Conservation (phyloP, 2,888 invertebrate species). For the Acholoe squamosa region DNA sequence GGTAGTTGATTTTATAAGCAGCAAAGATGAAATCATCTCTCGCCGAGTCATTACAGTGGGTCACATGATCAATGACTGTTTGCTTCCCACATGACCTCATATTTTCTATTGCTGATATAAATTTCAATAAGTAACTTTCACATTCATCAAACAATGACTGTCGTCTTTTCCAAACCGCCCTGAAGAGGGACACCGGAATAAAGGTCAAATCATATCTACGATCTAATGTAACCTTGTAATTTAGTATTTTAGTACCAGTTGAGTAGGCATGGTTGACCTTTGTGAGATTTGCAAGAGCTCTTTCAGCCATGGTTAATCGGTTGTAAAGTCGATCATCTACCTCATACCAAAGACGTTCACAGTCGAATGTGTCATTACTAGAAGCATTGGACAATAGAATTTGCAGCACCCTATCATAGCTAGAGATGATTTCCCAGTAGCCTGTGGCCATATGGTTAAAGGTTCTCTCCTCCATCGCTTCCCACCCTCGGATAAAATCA, state of each 20-base stretch:
- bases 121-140: not conserved
- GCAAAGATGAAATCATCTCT: not conserved
- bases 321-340: constrained; percentile 12
- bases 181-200: constrained; percentile 39
- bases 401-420: not conserved
- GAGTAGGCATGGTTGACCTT: constrained; percentile 53
- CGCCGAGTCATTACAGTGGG: too few species aligned
- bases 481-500: constrained; percentile 65
- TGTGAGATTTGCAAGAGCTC: constrained; percentile 56
- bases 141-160: not conserved
- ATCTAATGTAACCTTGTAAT: constrained; percentile 27
- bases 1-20: constrained; percentile 9
- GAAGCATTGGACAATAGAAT: too few species aligned
- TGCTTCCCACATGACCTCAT: constrained; percentile 29
- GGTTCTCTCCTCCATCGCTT: constrained; percentile 60
- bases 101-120: not conserved
- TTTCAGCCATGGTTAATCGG: not conserved
- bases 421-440: constrained; percentile 39
- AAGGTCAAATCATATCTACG: constrained; percentile 64
- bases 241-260: constrained; percentile 59
- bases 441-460: constrained; percentile 61
- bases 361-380: not conserved
- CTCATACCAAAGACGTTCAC: not conserved
- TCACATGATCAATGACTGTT: too few species aligned
- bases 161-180: not conserved